Percentiles rank a stretch among this genome's conserved stretches.
Conservation (phyloP, 2,888 invertebrate species). For the Luffia ferchaultella region DNA sequence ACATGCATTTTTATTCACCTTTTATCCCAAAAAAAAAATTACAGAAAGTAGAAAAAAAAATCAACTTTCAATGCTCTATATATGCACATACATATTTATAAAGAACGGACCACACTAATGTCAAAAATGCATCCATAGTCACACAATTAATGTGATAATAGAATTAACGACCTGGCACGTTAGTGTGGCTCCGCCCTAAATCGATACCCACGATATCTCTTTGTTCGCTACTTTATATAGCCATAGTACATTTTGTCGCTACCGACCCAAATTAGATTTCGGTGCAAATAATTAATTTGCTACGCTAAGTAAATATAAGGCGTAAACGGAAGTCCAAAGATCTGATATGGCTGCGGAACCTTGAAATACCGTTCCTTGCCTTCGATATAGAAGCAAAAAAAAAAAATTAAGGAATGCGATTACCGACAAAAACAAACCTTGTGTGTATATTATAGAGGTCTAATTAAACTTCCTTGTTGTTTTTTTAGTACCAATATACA, state of each 20-base stretch:
- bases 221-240: not conserved
- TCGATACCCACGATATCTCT: not conserved
- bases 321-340: not conserved
- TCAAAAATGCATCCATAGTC: not conserved
- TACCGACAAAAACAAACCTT: not conserved
- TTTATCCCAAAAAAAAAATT: not conserved
- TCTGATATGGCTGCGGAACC: slow-evolving; percentile 1
- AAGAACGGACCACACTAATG: not conserved
- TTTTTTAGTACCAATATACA: too few species aligned
- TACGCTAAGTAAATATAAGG: not conserved
- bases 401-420: not conserved
- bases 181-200: too few species aligned
- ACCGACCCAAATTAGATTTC: not conserved
- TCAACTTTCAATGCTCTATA: not conserved
- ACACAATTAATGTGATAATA: not conserved
- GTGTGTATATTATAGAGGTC: not conserved
- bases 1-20: not conserved
- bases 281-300: not conserved
- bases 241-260: not conserved
- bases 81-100: too few species aligned
- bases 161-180: too few species aligned
- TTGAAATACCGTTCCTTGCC: not conserved
- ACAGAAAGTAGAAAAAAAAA: not conserved
- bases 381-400: not conserved
- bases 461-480: not conserved